A percentile compares a stretch with the other conserved stretches of the same genome.
These are phyloP conservation scores for Agraylea sexmaculata DNA, from an alignment of 1,140 invertebrate species.

Conservation along the genomic window DNA sequence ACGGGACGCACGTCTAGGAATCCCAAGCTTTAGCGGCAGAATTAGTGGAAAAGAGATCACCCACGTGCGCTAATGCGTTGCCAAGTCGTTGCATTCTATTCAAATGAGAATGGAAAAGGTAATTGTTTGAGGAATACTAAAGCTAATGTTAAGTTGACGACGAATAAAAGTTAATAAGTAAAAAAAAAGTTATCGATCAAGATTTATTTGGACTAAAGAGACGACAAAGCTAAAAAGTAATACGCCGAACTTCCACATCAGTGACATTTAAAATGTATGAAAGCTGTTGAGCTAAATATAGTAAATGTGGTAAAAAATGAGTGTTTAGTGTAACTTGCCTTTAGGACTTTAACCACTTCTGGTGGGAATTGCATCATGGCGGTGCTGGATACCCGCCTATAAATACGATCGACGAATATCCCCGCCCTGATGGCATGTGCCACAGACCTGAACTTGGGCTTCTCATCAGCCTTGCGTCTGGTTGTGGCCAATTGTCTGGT, in stretches of 20 bases:
- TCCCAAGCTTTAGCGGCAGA: too few relatives aligned
- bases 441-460: conserved; percentile 83
- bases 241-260: neutral
- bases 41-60: too few relatives aligned
- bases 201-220: too few relatives aligned
- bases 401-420: conserved; percentile 94
- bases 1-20: too few relatives aligned
- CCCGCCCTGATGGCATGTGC: conserved; percentile 96
- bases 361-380: conserved; percentile 81
- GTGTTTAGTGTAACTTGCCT: conserved; percentile 48
- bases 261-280: neutral
- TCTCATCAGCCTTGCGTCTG: conserved; percentile 62
- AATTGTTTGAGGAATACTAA: too few relatives aligned
- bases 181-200: too few relatives aligned
- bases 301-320: neutral
- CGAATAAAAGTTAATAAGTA: neutral
- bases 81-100: too few relatives aligned
- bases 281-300: neutral
- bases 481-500: conserved; percentile 75
- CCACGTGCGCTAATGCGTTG: too few relatives aligned
- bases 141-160: conserved; percentile 15
- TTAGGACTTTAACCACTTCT: conserved; percentile 76
- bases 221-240: too few relatives aligned
- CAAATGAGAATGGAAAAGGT: conserved; percentile 6
- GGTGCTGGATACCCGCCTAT: conserved; percentile 75